Conservation (phyloP, 2,888 invertebrate genomes). For the Pristionchus fissidentatus region DNA sequence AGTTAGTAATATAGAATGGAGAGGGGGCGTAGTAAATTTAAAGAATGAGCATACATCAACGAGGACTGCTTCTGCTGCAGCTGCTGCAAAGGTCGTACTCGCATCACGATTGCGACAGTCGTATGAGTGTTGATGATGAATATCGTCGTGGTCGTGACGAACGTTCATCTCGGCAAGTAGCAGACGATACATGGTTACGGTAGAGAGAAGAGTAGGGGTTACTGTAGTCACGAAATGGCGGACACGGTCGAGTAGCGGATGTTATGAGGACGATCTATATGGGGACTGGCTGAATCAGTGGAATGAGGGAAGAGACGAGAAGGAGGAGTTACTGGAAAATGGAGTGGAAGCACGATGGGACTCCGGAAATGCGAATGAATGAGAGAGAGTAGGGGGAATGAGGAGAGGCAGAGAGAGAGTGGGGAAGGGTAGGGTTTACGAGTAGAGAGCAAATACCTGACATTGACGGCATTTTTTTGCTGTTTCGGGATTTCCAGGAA, state of each 20-base stretch:
- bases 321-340: neutral
- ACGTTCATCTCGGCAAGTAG: slow-evolving; percentile 27
- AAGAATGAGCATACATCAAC: too few relatives aligned
- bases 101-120: too few relatives aligned
- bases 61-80: neutral
- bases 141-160: slow-evolving; percentile 2
- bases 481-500: too few relatives aligned
- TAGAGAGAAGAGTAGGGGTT: neutral
- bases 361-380: slow-evolving; percentile 44
- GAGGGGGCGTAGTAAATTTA: too few relatives aligned
- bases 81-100: neutral
- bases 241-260: neutral
- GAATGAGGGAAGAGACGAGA: neutral
- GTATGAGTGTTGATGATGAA: too few relatives aligned
- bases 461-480: neutral
- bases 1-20: too few relatives aligned
- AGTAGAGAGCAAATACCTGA: neutral
- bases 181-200: slow-evolving; percentile 31
- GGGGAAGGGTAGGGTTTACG: neutral
- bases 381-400: neutral
- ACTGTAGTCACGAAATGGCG: neutral
- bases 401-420: neutral
- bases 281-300: neutral
- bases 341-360: neutral
- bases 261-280: too few relatives aligned